Evolutionary conservation across 1,140 invertebrate species (phyloP), one percentile per base, ranked within the genome.

Genomic region (Druon quercuslanigerum): DNA sequence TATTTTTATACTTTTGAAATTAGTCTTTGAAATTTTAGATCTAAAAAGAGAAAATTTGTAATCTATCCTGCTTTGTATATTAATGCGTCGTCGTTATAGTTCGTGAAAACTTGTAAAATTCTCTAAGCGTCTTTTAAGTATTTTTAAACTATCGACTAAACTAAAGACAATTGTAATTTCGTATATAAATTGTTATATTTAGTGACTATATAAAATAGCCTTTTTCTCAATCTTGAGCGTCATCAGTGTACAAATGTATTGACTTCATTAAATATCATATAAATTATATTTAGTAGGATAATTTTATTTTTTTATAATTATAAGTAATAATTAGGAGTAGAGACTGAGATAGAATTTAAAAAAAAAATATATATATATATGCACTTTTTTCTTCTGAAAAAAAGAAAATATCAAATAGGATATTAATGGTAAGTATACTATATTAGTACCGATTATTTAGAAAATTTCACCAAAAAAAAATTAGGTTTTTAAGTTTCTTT

Each of bases 81-180:
- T 82, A 40, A 52, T 73, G 77, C 13, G 74, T 71, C n/a, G n/a
- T n/a, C 20, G 70, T 60, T 72, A 73, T 76, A 25, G 19, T 66
- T 25, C 19, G 25, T 12, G 50, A 51, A 72, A 66, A n/a, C 71
- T 14, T 74, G 66, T 50, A 17, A 12, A 56, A 70, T 74, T 76
- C 52, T 74, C 54, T 19, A 56, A 20, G 12, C 3, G 40, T 70
- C 33, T 50, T n/a, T 50, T 50, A 54, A 73, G 40, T 51, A 52
- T 66, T 16, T 66, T n/a, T n/a, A 33, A 73, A 51, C 0, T 73
- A n/a, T 73, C 20, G 50, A 74, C 17, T 73, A 33, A 57, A 73
- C 25, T n/a, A n/a, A n/a, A n/a, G n/a, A 16, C 17, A 71, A 16
- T 60, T 60, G 17, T 50, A 66, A 75, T 75, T 60, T 72, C 50